phyloP scores from a whole-genome alignment of 2,113 vertebrate species.

The Ovis canadensis region DNA sequence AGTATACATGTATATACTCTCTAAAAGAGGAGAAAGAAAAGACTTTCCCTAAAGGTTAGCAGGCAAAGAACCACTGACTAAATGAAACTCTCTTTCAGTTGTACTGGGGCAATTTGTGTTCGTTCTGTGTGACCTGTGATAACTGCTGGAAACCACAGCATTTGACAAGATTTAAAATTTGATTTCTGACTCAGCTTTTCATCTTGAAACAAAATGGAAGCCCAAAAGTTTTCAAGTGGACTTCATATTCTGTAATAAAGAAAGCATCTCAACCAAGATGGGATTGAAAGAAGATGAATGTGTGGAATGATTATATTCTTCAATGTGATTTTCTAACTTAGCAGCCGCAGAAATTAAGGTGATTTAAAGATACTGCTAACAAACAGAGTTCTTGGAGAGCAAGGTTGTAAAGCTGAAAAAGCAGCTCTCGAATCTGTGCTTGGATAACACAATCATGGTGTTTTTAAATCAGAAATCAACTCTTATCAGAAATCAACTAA shows the following conservation, averaged over 20 bases:
- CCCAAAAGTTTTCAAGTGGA: background rate
- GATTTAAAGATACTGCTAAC: background rate
- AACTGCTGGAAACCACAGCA: background rate
- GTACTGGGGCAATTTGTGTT: background rate
- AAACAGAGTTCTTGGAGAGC: background rate
- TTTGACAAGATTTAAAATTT: background rate
- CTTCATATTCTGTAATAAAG: background rate
- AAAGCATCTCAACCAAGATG: background rate
- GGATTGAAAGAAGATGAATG: background rate
- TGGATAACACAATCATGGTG: rapidly evolving
- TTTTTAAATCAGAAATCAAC: background rate
- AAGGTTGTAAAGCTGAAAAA: background rate
- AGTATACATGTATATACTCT: background rate
- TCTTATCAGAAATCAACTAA: background rate
- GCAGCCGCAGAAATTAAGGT: background rate
- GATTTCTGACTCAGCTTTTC: background rate
- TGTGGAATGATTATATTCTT: background rate
- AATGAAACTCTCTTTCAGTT: background rate
- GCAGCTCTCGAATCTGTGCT: background rate
- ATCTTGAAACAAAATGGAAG: background rate
- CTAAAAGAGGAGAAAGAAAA: background rate
- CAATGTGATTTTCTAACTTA: background rate
- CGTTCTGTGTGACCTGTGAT: background rate
- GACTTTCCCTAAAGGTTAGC: background rate
- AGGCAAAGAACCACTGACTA: too few species aligned